Conservation (phyloP, 2,888 invertebrate species). For the Patella depressa region DNA sequence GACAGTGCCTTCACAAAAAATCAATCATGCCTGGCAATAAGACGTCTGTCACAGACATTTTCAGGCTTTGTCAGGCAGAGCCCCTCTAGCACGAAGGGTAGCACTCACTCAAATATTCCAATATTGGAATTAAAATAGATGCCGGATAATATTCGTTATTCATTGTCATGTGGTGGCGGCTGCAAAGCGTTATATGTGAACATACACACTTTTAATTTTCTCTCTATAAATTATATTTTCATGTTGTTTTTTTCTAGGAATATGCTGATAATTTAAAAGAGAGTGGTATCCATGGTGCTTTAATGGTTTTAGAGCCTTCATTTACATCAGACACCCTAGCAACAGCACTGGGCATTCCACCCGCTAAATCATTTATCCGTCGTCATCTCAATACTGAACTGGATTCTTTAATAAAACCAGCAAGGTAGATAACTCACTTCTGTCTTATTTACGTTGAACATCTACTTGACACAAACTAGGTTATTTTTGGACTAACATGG, state of each 20-base stretch:
- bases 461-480: no score
- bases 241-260: slow-evolving; percentile 74
- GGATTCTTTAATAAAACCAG: slow-evolving; percentile 90
- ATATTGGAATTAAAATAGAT: no score
- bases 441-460: background rate
- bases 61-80: no score
- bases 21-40: no score
- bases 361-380: slow-evolving; percentile 92
- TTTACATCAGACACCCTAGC: slow-evolving; percentile 96
- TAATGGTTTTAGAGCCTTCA: slow-evolving; percentile 92
- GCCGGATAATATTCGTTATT: no score
- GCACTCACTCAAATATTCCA: no score
- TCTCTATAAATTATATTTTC: background rate
- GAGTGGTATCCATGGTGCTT: slow-evolving; percentile 94
- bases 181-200: no score
- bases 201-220: background rate
- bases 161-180: no score
- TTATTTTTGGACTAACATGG: no score
- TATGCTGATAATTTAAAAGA: slow-evolving; percentile 92
- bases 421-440: slow-evolving; percentile 78
- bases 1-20: no score
- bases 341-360: slow-evolving; percentile 85
- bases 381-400: slow-evolving; percentile 92
- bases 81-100: no score
- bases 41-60: no score